Base-by-base conservation (phyloP, 2,888 invertebrate species). In the Brachycybe producta region DNA sequence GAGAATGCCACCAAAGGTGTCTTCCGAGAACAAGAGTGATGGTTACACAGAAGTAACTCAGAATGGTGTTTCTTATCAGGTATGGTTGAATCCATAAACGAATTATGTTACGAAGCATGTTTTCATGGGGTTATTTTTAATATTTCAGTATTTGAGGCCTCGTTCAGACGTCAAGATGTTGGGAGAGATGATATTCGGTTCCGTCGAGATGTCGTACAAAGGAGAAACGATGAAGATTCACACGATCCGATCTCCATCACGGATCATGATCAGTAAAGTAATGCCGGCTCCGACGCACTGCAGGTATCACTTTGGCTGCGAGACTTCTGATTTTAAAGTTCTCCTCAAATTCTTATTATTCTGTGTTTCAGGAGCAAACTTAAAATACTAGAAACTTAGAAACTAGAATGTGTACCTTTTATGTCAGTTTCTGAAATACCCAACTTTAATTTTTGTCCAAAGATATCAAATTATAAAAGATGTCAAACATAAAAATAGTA, bases 141-240 rank as follows among this genome's bases (percentile, higher is more conserved):
- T 38, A 42, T 40, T 47, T 19, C 54, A 61, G 62, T 60, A 57
- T 53, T 52, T 56, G 28, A 54, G 58, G 17, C 57, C 80, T 52
- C 68, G 65, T 46, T 69, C 76, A 57, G 88, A 88, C 65, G 78
- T 81, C 52, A 76, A 75, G 57, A 73, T 79, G 56, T 73, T 90
- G 64, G 84, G 86, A 58, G 91, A 91, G 73, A 86, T 91, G 84
- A 81, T 90, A 60, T 91, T 91, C 66, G 91, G 91, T 5, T 81
- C 87, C 2, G 82, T 86, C 45, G 85, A 87, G 2, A 83, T 91
- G 82, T 83, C 84, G 57, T 87, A 80, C 68, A 78, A 80, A 62
- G 87, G 85, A 49, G 79, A 84, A 32, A 81, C 85, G n/a, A 75
- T 87, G 56, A 91, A 91, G 73, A 84, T 85, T 52, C 82, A 83